Base-by-base conservation (phyloP, 2,113 vertebrate genomes). In the Amphiprion percula region DNA sequence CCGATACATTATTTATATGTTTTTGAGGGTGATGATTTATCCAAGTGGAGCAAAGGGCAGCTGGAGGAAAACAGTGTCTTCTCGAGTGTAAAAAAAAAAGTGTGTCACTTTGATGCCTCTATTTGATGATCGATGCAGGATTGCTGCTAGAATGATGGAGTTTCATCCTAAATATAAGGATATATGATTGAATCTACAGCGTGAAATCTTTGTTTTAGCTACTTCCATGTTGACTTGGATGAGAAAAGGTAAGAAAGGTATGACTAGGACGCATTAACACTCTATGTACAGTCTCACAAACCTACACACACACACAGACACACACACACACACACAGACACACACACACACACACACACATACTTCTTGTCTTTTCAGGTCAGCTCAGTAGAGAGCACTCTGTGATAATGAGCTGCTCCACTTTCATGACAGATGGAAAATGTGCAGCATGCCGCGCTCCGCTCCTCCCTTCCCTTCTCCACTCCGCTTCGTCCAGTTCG, bases 371-470 rank as follows among this genome's bases (percentile, higher is more conserved):
- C 82, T 91, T 93, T 94, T 91, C 84, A 91, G 93, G 91, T 93
- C 92, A 94, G 81, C 81, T 89, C 91, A 88, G 88, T 41, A 65
- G 89, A 87, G 88, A 93, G 90, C 93, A 94, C 93, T 92, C 80
- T 84, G 86, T 61, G 65, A 82, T 94, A 94, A 94, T 92, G 92
- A 94, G 90, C 87, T 93, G 93, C 93, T 95, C 93, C 84, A 90
- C 90, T 95, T 95, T 94, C 92, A 93, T 82, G 85, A 90, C 93
- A 94, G 91, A 95, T 94, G 94, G 94, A 95, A 95, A 95, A 94
- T 93, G 90, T 91, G 89, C 83, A 69, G 85, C 84, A 78, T 53
- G 79, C 83, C 49, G 39, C 59, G 64, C 82, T 83, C 67, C 24
- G 67, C 87, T 81, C 74, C 83, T 91, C 82, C 83, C 83, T 67